Conservation (phyloP, 30 jellyfish, hydroid and myxozoan species). For the Morbakka virulenta region DNA sequence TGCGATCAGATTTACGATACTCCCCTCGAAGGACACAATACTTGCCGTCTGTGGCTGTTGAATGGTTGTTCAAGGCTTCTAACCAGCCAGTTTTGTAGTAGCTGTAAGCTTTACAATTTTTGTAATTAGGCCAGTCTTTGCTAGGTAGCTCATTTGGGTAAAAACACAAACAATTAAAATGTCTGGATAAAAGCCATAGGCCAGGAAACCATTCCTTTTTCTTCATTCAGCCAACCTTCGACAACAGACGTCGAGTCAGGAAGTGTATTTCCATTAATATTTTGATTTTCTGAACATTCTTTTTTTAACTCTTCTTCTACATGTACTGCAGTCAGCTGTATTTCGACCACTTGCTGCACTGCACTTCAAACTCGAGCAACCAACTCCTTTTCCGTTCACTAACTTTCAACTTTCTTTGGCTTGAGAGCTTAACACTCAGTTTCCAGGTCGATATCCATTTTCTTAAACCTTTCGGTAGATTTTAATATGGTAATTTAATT, state of each 20-base stretch:
- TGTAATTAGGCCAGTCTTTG: slow-evolving; percentile 42
- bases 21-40: no score
- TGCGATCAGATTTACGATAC: no score
- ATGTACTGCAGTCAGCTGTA: slow-evolving; percentile 27
- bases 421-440: slow-evolving; percentile 18
- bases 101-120: no score
- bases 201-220: slow-evolving; percentile 35
- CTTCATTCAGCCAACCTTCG: slow-evolving; percentile 33
- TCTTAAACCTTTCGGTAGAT: no score
- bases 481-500: no score
- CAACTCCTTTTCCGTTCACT: slow-evolving; percentile 31
- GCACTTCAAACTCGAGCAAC: slow-evolving; percentile 51
- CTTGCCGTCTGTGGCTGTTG: not conserved
- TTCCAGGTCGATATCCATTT: slow-evolving; percentile 9
- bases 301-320: slow-evolving; percentile 18
- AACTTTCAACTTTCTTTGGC: slow-evolving; percentile 17
- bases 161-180: slow-evolving; percentile 15
- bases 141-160: slow-evolving; percentile 31
- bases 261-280: not conserved
- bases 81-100: slow-evolving; percentile 56
- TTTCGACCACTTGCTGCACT: slow-evolving; percentile 10
- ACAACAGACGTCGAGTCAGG: slow-evolving; percentile 14
- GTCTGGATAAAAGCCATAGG: slow-evolving; percentile 39
- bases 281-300: not conserved
- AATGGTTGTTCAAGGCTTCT: not conserved